Base-by-base conservation (phyloP, 1,140 invertebrate genomes). In the Drosophila willistoni region DNA sequence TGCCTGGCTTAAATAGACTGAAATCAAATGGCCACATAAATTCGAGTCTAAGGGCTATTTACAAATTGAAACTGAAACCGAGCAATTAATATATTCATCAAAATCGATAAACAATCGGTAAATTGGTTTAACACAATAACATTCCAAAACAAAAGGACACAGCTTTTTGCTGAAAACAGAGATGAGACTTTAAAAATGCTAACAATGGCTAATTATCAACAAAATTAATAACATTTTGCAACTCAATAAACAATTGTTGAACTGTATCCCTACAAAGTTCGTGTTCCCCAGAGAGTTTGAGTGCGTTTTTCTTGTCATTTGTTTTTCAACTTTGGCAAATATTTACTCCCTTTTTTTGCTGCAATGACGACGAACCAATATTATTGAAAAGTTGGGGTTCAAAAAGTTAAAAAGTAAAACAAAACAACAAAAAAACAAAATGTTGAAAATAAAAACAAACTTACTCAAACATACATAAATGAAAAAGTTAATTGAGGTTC, bases 181-280 rank as follows among this genome's bases (percentile, higher is more conserved):
- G 12, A 34, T 6, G 2, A 39, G 17, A 19, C 1, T 19, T 33
- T 9, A 9, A 34, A 19, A 41, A n/a, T 19, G 17, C 10, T 41
- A 14, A n/a, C 29, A 6, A 56, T 44, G 19, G 22, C 59, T 67
- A 68, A 74, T 68, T 44, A 64, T 22, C 33, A 25, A 12, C 9
- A 44, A 61, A 73, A 60, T 22, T 61, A 67, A 44, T 22, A 60
- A 39, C 36, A 29, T 39, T 54, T 59, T 29, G 10, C 12, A 57
- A 59, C 41, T 25, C 42, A 29, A 39, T n/a, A 57, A 33, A 47
- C 9, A 64, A 47, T 64, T 57, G 47, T 34, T 64, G 12, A 25
- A 54, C 25, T 51, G 25, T 29, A 29, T 7, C 29, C 29, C 29
- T 29, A 29, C 29, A 29, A 29, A 29, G 29, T 29, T 29, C 29